Evolutionary conservation across 2,113 vertebrate species (phyloP), one percentile per base, ranked within the genome.

Genomic region (Cisticola juncidis): DNA sequence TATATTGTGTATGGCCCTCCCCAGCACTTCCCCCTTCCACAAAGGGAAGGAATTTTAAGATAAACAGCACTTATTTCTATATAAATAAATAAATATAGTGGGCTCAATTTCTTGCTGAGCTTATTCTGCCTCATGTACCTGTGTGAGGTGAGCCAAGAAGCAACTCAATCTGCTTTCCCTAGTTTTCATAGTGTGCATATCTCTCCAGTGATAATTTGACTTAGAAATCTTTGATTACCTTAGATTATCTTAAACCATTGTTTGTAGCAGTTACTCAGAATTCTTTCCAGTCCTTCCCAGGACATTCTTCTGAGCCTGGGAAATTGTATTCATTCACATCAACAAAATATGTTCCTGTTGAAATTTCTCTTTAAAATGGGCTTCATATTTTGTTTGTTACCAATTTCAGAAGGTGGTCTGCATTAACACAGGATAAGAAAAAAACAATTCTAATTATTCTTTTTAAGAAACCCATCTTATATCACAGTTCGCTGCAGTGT

Each of bases 1-100:
- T 42, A 22, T 89, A 85, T 94, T 95, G 92, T 90, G 36, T 88
- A 20, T 78, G 88, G 56, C 76, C 74, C 76, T 92, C 86, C 68
- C 76, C 33, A 56, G 56, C 2, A 4, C 76, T 95, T 96, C 84
- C 76, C 66, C n/a, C 36, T 90, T 86, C 60, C 60, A 88, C 71
- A 73, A 82, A 83, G 42, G 62, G 19, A 82, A 91, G 81, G 77
- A 60, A 42, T 90, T 95, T 94, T 88, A 70, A 81, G 79, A 80
- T 87, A 93, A 94, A 87, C 45, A 71, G 18, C 51, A 35, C 29
- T 81, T 71, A 24, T 19, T 92, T 89, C 45, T 35, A 62, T 45
- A 61, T 44, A 81, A 88, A 90, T 72, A 86, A 90, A 81, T 83
- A 90, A 71, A 44, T 74, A 21, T 4, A 56, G 3, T 44, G 47